phyloP scores from a whole-genome alignment of 2,797 vertebrate genomes.

The Pangasius larnaudii region DNA sequence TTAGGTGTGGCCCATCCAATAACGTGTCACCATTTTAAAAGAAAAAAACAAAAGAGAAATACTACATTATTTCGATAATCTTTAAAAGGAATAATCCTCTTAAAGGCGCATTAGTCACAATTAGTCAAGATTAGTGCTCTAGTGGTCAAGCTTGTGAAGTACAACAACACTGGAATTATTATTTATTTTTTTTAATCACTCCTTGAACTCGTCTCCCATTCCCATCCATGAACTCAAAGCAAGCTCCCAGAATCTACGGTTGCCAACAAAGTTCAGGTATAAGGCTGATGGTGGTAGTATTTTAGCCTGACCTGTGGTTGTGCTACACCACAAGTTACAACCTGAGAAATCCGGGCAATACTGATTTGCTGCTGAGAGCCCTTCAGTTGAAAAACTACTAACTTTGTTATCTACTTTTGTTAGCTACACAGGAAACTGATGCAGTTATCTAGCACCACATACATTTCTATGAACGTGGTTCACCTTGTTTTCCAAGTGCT shows the following conservation, averaged over 20 bases:
- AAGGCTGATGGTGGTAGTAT: no score
- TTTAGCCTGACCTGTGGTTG: no score
- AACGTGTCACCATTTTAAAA: no score
- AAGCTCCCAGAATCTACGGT: background rate
- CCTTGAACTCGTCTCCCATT: background rate
- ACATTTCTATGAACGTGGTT: background rate
- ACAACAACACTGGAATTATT: no score
- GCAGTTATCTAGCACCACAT: background rate
- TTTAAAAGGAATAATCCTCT: background rate
- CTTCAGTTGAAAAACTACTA: background rate
- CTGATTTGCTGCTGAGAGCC: background rate
- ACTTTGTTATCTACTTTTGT: background rate
- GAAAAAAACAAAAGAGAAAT: background rate
- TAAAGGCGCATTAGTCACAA: background rate
- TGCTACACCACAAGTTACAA: background rate
- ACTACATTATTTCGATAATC: background rate
- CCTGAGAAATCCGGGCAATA: background rate
- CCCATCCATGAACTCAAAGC: background rate
- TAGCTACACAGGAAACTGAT: background rate
- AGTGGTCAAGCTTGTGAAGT: background rate
- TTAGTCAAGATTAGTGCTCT: background rate
- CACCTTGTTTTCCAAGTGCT: no score
- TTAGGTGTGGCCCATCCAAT: background rate
- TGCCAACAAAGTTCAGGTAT: background rate
- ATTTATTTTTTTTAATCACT: background rate